These are phyloP conservation scores for Pelmatolapia mariae DNA, from an alignment of 2,113 vertebrate species.

Conservation along the genomic window DNA sequence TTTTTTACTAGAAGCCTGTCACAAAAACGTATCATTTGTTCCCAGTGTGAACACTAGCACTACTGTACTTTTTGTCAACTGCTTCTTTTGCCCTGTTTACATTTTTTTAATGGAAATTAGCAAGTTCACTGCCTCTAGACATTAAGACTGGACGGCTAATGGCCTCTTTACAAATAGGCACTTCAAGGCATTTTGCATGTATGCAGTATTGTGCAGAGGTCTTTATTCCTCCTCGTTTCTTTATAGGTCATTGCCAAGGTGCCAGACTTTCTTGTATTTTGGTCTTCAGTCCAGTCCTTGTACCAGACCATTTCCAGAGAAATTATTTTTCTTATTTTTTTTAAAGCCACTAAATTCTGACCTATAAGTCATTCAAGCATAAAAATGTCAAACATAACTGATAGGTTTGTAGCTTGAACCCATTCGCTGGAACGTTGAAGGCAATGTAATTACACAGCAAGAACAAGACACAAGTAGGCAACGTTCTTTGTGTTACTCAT, in stretches of 20 bases:
- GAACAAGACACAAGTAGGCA: too few relatives aligned
- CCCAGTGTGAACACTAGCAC: background rate
- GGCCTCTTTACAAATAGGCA: background rate
- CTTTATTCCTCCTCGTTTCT: background rate
- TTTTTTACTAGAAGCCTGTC: background rate
- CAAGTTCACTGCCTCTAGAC: background rate
- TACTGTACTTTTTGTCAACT: background rate
- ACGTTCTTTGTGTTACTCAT: too few relatives aligned
- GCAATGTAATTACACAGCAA: too few relatives aligned
- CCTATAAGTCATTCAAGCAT: background rate
- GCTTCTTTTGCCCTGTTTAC: fast-evolving
- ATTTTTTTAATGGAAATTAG: fast-evolving
- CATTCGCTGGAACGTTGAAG: too few relatives aligned
- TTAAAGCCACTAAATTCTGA: background rate
- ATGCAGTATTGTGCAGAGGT: background rate
- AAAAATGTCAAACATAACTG: background rate
- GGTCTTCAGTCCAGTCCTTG: background rate
- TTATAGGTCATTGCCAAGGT: background rate
- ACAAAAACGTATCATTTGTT: background rate
- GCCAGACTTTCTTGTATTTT: background rate
- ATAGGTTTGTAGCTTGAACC: too few relatives aligned
- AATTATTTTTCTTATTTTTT: background rate
- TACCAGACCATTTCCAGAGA: background rate
- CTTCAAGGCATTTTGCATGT: background rate
- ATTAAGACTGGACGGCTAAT: background rate